Base-by-base conservation (phyloP, 2,888 invertebrate species). In the Archaeoteleia sp. region DNA sequence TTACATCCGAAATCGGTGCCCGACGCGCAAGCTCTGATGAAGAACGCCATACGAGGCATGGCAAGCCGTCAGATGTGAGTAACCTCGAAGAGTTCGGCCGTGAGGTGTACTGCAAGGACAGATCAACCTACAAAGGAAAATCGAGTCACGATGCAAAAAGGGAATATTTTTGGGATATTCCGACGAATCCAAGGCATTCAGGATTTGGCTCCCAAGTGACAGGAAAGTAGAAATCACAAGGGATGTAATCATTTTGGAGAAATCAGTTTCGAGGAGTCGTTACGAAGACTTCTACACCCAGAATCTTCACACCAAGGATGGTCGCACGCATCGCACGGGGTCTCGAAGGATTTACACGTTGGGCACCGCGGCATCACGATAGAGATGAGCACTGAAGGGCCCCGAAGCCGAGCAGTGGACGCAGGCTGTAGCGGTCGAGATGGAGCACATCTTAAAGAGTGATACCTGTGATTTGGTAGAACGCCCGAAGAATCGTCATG, bases 11-110 rank as follows among this genome's bases (percentile, higher is more conserved):
- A 37, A 37, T n/a, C 13, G 37, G 4, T 15, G 37, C 17, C 37
- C 37, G 9, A 37, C 37, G 1, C 49, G 12, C 4, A 66, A 45
- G 30, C 49, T 75, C 7, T 43, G 20, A 2, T 48, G 63, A 20
- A 46, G 14, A 7, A 68, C 57, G 10, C 72, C 71, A 1, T 70
- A 32, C 40, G 75, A 74, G 30, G 27, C 9, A 9, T 61, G 73
- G 27, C n/a, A 58, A 20, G 13, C 35, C 29, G 8, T 74, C 74
- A 2, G 45, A 67, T 34, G 63, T 77, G 0, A 27, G 57, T n/a
- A 53, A 76, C 25, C 29, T 77, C 5, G 30, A 66, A 51, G 53
- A 72, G 25, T 79, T 79, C 57, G 77, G 76, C 34, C 58, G 45
- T 27, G 17, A 66, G 17, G 67, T 61, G 1, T 69, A 55, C 23